Evolutionary conservation across 2,888 invertebrate genomes (phyloP).

Genomic region (Apoda limacodes): DNA sequence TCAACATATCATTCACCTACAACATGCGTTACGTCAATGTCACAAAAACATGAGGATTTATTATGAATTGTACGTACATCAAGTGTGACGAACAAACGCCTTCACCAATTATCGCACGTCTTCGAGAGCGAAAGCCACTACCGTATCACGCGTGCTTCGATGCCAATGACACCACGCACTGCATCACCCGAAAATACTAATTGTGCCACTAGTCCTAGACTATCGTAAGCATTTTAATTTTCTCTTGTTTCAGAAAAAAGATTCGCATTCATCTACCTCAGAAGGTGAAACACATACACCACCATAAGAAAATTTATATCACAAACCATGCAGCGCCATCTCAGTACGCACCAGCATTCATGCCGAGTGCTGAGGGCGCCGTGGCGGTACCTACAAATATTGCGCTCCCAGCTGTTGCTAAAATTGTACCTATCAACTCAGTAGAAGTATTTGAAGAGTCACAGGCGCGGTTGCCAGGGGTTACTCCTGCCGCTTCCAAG

Average conservation of each 20-base stretch:
- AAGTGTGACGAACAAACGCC: conserved; percentile 31
- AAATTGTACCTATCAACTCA: conserved; percentile 41
- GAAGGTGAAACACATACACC: conserved; percentile 67
- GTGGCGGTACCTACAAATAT: conserved; percentile 47
- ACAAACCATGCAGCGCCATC: conserved; percentile 59
- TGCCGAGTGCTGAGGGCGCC: conserved; percentile 53
- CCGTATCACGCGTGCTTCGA: conserved; percentile 45
- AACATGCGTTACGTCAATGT: too few relatives aligned
- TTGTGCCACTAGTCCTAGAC: too few relatives aligned
- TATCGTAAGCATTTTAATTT: too few relatives aligned
- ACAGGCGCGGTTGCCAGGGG: conserved; percentile 29
- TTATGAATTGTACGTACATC: conserved; percentile 22
- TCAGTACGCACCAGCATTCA: conserved; percentile 58
- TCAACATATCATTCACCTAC: too few relatives aligned
- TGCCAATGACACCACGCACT: conserved; percentile 56
- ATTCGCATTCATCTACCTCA: conserved; percentile 69
- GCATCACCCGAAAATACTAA: conserved; percentile 31
- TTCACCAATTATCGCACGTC: conserved; percentile 28
- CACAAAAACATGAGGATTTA: background rate
- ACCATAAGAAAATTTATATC: conserved; percentile 66
- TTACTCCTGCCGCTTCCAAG: conserved; percentile 41
- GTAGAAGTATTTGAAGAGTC: conserved; percentile 33
- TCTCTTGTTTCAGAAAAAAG: conserved; percentile 63
- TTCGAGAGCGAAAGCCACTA: conserved; percentile 53
- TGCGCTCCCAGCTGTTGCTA: conserved; percentile 40